A percentile compares a stretch with the other conserved stretches of the same genome.
These are phyloP conservation scores for Parasteatoda lunata DNA, from an alignment of 2,888 invertebrate species.

Conservation along the genomic window DNA sequence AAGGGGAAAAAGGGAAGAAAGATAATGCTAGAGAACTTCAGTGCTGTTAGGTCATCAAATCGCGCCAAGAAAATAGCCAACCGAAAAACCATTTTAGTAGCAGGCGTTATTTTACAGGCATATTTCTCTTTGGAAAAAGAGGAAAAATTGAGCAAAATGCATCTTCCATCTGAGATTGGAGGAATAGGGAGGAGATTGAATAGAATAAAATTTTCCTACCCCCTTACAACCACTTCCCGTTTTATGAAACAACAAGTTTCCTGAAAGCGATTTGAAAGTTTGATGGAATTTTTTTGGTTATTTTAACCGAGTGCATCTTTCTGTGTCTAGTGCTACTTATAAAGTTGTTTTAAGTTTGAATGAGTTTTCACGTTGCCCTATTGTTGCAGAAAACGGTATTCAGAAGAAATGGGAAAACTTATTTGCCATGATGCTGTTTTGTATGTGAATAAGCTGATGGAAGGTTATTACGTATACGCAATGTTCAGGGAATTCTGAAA, in stretches of 20 bases:
- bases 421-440: too few relatives aligned
- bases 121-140: background rate
- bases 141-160: conserved; percentile 7
- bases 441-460: too few relatives aligned
- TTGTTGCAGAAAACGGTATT: too few relatives aligned
- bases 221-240: background rate
- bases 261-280: conserved; percentile 59
- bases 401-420: too few relatives aligned
- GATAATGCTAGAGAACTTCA: background rate
- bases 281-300: conserved; percentile 48
- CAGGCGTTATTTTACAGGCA: conserved; percentile 60
- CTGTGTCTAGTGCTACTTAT: background rate
- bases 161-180: background rate
- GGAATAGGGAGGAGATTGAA: conserved; percentile 19
- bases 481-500: too few relatives aligned
- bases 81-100: conserved; percentile 30
- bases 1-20: background rate
- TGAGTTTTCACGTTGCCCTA: background rate
- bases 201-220: conserved; percentile 9
- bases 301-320: background rate
- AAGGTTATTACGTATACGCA: too few relatives aligned
- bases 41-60: conserved; percentile 45
- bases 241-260: conserved; percentile 60
- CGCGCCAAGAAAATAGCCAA: conserved; percentile 39
- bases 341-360: background rate